Evolutionary conservation across 2,797 vertebrate genomes (phyloP), one percentile per base, ranked within the genome.

Genomic region (Anguilla obscura): DNA sequence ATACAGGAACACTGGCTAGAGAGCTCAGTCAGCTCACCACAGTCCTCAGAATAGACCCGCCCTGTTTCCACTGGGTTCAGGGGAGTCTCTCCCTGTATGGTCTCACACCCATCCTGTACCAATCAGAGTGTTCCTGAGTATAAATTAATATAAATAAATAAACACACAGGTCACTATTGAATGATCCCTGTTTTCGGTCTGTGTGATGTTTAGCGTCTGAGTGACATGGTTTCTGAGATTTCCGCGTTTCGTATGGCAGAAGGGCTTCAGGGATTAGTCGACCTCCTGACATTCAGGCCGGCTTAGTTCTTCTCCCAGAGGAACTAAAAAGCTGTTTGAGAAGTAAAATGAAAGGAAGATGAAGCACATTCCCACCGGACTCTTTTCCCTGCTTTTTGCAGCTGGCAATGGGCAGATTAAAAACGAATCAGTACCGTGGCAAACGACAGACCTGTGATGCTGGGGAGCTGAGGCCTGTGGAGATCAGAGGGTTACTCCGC

Each of bases 361-460:
- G 45, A n/a, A 8, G 4, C 18, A 52, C 10, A 83, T 89, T 88
- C 89, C 84, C 88, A 93, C 90, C 86, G 87, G 45, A 54, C 33
- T n/a, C 58, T 16, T 21, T 85, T 89, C 80, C 86, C 18, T 85
- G 90, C 89, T 92, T 89, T 90, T 88, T 90, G 56, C 56, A 33
- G 40, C 56, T 89, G 74, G 89, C 92, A 92, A 92, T 92, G 90
- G 91, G 74, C 82, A 69, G 89, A 94, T 94, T 90, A 94, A 94
- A 95, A 93, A 94, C 93, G 91, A 87, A 92, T 94, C 91, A 86
- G 92, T 91, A 24, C 6, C 87, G 92, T 92, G 92, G 94, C 90
- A 93, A 93, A 94, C 87, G 88, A 90, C 90, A 45, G 40, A 5
- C 40, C 40, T 5, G 40, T 45, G 40, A 45, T 45, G 40, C 40